Evolutionary conservation across 2,888 invertebrate species (phyloP), one percentile per base, ranked within the genome.

Genomic region (Nymphalis c-album): DNA sequence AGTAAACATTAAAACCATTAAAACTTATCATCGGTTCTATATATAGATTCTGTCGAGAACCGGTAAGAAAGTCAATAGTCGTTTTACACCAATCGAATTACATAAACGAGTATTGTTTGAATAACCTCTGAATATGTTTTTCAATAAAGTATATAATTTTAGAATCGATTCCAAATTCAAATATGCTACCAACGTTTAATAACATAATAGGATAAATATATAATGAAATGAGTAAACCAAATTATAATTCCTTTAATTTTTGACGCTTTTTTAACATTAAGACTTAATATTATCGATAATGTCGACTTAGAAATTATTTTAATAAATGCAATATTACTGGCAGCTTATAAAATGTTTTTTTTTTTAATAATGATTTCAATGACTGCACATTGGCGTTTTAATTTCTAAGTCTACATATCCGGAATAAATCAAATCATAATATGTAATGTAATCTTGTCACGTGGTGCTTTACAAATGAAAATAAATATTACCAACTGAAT

Each of bases 401-500:
- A 57, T 55, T 63, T 46, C 35, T 53, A 59, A 51, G 26, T 55
- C 26, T 17, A 7, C 18, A 47, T 60, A 46, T 26, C 18, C 20
- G 20, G 31, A 63, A 50, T 47, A 22, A 35, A 31, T 13, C n/a
- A 31, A 47, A 18, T 48, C n/a, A 62, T 59, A 46, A 5, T 67
- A 31, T 67, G 50, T 58, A 58, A 57, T 26, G 20, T 17, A 45
- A 26, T 20, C 50, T 17, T 53, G 60, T 63, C 20, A 58, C 53
- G 53, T 57, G 45, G 31, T 51, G 59, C 51, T 60, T 51, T 40
- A 48, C 35, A 53, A 26, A 48, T 63, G 70, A 66, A 72, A 85
- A 84, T 86, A 87, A 85, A 87, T 75, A 78, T 82, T 85, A 75
- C 80, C 80, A 83, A 86, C 82, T 78, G 74, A 80, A 75, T 62